Evolutionary conservation across 2,888 invertebrate genomes (phyloP).

Genomic region (Ceramica pisi): DNA sequence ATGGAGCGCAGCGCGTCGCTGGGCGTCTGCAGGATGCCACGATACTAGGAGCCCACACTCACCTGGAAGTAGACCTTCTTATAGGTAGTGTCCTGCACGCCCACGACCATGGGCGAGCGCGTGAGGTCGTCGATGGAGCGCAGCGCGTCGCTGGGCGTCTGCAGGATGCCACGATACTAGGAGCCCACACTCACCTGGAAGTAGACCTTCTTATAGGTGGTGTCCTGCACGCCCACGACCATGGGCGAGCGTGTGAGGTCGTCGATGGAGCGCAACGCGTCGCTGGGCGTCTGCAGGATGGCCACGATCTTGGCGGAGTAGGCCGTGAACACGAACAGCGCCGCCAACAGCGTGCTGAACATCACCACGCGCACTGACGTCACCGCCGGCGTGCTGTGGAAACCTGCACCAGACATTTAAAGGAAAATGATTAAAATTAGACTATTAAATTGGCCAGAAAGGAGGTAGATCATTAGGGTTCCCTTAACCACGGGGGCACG

Average conservation of each 20-base stretch:
- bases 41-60: no score
- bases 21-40: no score
- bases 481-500: no score
- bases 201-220: conserved; percentile 91
- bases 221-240: conserved; percentile 90
- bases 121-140: no score
- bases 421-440: background rate
- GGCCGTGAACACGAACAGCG: conserved; percentile 91
- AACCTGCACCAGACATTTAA: conserved; percentile 75
- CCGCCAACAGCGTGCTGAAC: conserved; percentile 89
- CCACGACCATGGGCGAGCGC: no score
- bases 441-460: background rate
- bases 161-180: no score
- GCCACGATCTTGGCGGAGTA: conserved; percentile 93
- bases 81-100: no score
- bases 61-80: no score
- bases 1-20: no score
- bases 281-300: conserved; percentile 92
- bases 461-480: no score
- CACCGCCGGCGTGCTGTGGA: conserved; percentile 84
- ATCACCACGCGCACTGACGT: conserved; percentile 89
- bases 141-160: no score
- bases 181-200: conserved; percentile 65
- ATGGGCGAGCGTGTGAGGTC: conserved; percentile 91
- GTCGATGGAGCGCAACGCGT: conserved; percentile 88